These are phyloP conservation scores for Canis aureus DNA, from an alignment of 2,113 vertebrate genomes.

Conservation along the genomic window DNA sequence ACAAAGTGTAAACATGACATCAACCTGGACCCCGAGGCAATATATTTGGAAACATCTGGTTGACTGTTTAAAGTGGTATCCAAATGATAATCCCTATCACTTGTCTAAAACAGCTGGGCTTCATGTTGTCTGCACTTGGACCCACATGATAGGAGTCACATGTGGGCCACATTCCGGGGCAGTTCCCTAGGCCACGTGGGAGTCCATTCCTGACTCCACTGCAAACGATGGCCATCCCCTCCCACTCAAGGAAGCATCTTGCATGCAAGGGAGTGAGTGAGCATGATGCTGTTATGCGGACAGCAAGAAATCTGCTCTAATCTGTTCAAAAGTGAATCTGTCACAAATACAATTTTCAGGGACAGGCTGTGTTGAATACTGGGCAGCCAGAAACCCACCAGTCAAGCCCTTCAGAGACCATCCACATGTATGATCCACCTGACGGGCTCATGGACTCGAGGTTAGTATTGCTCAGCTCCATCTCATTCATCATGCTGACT, in stretches of 20 bases:
- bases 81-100: not conserved
- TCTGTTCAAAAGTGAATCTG: not conserved
- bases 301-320: not conserved
- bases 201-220: not conserved
- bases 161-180: not conserved
- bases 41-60: constrained; percentile 46
- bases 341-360: not conserved
- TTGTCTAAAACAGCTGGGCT: constrained; percentile 46
- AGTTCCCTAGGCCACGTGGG: not conserved
- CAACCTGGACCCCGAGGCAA: not conserved
- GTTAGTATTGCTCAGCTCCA: not conserved
- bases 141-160: not conserved
- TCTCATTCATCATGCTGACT: not conserved
- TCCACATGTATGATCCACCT: not conserved
- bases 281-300: not conserved
- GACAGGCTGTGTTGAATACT: not conserved
- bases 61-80: not conserved
- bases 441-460: rapidly evolving
- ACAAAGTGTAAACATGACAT: constrained; percentile 17
- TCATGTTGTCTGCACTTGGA: not conserved
- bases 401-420: not conserved
- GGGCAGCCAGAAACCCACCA: not conserved
- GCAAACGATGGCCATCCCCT: not conserved
- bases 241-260: not conserved
- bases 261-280: not conserved